Evolutionary conservation across 2,888 invertebrate species (phyloP), one percentile per base, ranked within the genome.

Genomic region (Malachius bipustulatus): DNA sequence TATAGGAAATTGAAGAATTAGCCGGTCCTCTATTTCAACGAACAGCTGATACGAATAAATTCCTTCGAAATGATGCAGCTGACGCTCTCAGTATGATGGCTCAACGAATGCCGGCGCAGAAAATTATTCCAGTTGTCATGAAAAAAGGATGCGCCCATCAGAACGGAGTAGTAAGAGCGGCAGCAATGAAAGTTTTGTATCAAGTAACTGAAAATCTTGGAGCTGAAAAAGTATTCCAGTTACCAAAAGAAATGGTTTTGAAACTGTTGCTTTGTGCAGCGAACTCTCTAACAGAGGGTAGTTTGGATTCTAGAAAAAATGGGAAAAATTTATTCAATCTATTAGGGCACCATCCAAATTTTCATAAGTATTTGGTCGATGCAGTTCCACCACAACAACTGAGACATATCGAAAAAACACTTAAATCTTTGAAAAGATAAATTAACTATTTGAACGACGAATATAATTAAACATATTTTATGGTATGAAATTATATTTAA

Each of bases 21-120:
- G 80, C 81, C 1, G 75, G 72, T 13, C 79, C 84, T 6, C 64
- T 96, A 37, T 68, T 96, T 16, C 82, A 84, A 47, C 79, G 93
- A 40, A 83, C 88, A 32, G 90, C 91, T 0, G 96, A 97, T 55
- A 93, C 90, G 4, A 94, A 93, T 63, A 79, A 82, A 48, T 94
- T 97, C 58, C 71, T 97, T 33, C 71, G 93, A 13, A 83, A 83
- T 19, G 96, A 96, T 61, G 87, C 91, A 2, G 79, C 81, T 37
- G 69, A 71, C 6, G 85, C 93, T 1, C 62, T 97, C 27, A 82
- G 80, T 49, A 70, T 75, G 9, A 80, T 97, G 74, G 78, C 88
- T 38, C 78, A 84, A 37, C 71, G 80, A 40, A 70, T 87, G 11
- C 75, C 77, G 15, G 73, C 81, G 4, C 64, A 70, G 4, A 76